Percentiles rank a stretch among this genome's conserved stretches.
Evolutionary conservation across 2,113 vertebrate species (phyloP).

Genomic region (Marmota flaviventris): DNA sequence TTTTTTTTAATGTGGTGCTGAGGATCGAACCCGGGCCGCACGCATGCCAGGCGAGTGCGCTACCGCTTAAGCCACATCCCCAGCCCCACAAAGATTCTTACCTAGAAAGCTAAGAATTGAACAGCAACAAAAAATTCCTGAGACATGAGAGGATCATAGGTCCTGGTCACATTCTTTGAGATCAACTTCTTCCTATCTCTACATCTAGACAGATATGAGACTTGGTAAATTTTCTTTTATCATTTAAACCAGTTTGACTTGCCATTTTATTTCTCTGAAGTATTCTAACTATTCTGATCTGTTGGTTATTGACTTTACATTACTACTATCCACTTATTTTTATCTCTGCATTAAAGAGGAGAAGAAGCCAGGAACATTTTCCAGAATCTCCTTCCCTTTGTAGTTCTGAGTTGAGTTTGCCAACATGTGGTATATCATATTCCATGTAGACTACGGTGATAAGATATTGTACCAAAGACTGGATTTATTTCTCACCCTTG

Average conservation of each 20-base stretch:
- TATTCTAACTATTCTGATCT: not conserved
- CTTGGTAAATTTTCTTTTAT: not conserved
- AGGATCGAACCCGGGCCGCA: too few species aligned
- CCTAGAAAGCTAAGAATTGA: not conserved
- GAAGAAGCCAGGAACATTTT: not conserved
- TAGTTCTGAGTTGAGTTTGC: not conserved
- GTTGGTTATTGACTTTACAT: not conserved
- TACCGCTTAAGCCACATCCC: too few species aligned
- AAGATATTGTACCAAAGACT: not conserved
- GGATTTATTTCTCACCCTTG: not conserved
- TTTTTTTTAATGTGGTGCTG: too few species aligned
- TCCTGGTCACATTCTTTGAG: not conserved
- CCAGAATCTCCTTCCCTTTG: not conserved
- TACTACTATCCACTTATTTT: not conserved
- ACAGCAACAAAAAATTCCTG: not conserved
- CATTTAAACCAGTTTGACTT: not conserved
- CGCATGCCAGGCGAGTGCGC: too few species aligned
- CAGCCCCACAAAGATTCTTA: not conserved
- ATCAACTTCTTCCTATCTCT: not conserved
- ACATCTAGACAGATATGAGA: not conserved
- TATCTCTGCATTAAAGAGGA: not conserved
- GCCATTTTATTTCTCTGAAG: slow-evolving; percentile 43
- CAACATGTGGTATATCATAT: not conserved
- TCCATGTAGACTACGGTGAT: not conserved
- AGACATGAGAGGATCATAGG: not conserved